phyloP scores from a whole-genome alignment of 2,888 invertebrate genomes.

The Apodemia duryi region DNA sequence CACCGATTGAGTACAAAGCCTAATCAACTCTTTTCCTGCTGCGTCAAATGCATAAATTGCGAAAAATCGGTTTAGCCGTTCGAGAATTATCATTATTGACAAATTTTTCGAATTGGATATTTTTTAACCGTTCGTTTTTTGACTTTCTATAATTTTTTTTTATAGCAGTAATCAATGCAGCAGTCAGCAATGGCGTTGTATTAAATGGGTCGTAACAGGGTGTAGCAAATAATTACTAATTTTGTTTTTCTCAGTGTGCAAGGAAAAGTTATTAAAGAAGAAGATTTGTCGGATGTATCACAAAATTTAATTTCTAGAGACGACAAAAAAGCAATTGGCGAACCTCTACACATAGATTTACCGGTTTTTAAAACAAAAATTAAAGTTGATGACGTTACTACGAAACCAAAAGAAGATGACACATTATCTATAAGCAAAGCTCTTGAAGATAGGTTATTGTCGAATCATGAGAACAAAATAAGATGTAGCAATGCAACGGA shows the following conservation, averaged over 20 bases:
- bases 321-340: constrained; percentile 14
- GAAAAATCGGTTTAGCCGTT: no score
- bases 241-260: constrained; percentile 41
- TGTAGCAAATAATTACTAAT: not conserved
- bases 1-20: no score
- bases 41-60: no score
- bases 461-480: not conserved
- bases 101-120: no score
- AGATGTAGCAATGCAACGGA: not conserved
- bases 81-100: no score
- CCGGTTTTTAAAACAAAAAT: constrained; percentile 21
- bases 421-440: not conserved
- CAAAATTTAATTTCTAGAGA: constrained; percentile 21
- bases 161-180: no score
- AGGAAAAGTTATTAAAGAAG: constrained; percentile 40
- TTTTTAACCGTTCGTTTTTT: no score
- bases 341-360: constrained; percentile 21
- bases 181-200: no score
- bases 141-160: no score
- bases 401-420: constrained; percentile 16
- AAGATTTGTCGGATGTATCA: constrained; percentile 23
- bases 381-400: constrained; percentile 16
- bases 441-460: not conserved
- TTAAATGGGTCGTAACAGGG: no score
- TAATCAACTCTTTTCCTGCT: no score